Conservation (phyloP, 1,140 invertebrate species). For the Rhopalosiphum maidis region DNA sequence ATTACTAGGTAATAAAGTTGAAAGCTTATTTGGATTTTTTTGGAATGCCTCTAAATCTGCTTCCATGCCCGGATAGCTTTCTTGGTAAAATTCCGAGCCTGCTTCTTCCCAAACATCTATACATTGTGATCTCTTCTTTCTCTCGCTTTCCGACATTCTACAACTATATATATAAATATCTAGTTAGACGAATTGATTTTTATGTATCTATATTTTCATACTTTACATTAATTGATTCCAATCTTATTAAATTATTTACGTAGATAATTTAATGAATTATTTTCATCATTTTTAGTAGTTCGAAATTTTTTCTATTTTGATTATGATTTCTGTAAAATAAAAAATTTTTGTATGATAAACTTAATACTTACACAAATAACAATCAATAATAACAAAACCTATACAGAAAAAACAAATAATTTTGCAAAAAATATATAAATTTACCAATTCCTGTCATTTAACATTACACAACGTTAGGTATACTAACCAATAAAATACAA, state of each 20-base stretch:
- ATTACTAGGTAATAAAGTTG: slow-evolving; percentile 78
- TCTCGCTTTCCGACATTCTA: slow-evolving; percentile 69
- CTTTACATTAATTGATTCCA: background rate
- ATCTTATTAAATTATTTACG: background rate
- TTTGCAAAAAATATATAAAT: background rate
- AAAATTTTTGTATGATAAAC: background rate
- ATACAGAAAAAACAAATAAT: background rate
- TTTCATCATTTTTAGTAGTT: background rate
- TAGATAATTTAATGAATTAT: background rate
- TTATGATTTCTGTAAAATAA: background rate
- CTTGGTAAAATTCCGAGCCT: slow-evolving; percentile 84
- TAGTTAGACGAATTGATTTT: background rate
- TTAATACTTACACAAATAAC: background rate
- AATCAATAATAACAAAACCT: background rate
- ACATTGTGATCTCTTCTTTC: slow-evolving; percentile 65
- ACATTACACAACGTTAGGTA: no score
- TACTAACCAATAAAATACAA: background rate
- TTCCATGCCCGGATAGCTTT: slow-evolving; percentile 78
- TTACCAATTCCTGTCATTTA: background rate
- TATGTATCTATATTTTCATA: background rate
- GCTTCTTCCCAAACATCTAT: slow-evolving; percentile 82
- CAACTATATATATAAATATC: background rate
- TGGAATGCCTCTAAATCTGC: slow-evolving; percentile 72
- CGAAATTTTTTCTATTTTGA: no score
- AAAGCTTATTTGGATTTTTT: slow-evolving; percentile 74